These are phyloP conservation scores for Caenorhabditis panamensis DNA, from an alignment of 2,888 invertebrate species.

Conservation along the genomic window DNA sequence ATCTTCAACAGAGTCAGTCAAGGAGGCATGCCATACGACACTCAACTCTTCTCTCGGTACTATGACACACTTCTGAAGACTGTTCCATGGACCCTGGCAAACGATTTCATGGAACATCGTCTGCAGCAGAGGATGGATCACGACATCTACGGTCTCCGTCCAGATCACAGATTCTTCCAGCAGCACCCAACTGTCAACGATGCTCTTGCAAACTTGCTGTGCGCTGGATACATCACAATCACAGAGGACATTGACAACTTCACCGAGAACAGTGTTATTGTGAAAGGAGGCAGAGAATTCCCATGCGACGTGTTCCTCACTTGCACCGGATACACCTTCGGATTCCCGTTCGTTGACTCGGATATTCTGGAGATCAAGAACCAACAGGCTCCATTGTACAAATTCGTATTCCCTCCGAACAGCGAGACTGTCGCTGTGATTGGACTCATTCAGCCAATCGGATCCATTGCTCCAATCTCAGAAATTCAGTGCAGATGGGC, in stretches of 20 bases:
- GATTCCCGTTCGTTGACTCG: conserved; percentile 82
- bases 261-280: conserved; percentile 96
- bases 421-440: conserved; percentile 81
- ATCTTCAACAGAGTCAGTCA: conserved; percentile 81
- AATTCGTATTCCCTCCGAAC: conserved; percentile 82
- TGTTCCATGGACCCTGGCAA: conserved; percentile 77
- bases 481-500: conserved; percentile 82
- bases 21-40: conserved; percentile 77
- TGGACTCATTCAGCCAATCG: conserved; percentile 82
- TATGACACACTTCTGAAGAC: conserved; percentile 75
- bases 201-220: conserved; percentile 82
- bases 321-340: conserved; percentile 82
- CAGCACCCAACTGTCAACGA: conserved; percentile 82
- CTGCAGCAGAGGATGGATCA: conserved; percentile 79
- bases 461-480: conserved; percentile 82
- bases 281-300: conserved; percentile 74
- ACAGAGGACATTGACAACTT: conserved; percentile 98
- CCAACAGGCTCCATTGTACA: conserved; percentile 82
- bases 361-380: conserved; percentile 75
- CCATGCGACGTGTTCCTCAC: conserved; percentile 81
- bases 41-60: conserved; percentile 64
- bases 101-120: conserved; percentile 79
- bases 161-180: conserved; percentile 79
- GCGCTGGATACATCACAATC: conserved; percentile 81
- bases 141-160: conserved; percentile 79